These are phyloP conservation scores for Gortyna flavago DNA, from an alignment of 2,888 invertebrate species.

Conservation along the genomic window DNA sequence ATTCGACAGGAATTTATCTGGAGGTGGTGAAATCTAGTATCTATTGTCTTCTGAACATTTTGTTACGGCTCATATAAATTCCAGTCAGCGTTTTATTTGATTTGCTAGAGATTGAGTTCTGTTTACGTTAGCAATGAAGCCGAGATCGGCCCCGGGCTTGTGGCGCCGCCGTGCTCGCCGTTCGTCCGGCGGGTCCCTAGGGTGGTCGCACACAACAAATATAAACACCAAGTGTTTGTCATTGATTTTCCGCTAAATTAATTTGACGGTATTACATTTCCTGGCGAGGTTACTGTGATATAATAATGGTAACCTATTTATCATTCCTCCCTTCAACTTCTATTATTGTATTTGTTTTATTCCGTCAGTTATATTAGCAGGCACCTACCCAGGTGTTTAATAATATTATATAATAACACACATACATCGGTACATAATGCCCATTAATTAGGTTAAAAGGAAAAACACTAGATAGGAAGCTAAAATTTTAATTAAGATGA, in stretches of 20 bases:
- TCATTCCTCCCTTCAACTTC: slow-evolving; percentile 17
- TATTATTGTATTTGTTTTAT: background rate
- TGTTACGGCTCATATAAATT: slow-evolving; percentile 60
- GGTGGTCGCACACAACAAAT: slow-evolving; percentile 81
- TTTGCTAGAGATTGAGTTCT: slow-evolving; percentile 84
- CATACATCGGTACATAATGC: background rate
- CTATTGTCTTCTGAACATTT: background rate
- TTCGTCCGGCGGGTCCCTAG: slow-evolving; percentile 73
- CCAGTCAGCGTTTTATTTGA: slow-evolving; percentile 79
- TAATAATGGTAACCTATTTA: slow-evolving; percentile 30
- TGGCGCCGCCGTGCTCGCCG: slow-evolving; percentile 61
- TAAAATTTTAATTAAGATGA: background rate
- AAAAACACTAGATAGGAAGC: background rate
- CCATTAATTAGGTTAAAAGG: background rate
- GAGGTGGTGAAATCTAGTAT: background rate
- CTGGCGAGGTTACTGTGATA: slow-evolving; percentile 41
- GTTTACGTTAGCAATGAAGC: slow-evolving; percentile 87
- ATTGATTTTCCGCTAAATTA: slow-evolving; percentile 89
- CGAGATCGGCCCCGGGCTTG: slow-evolving; percentile 68
- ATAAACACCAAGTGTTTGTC: slow-evolving; percentile 86
- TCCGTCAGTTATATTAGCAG: background rate
- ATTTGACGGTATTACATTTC: slow-evolving; percentile 79
- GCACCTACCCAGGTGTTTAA: background rate
- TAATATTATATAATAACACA: background rate
- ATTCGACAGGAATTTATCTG: background rate